phyloP scores from a whole-genome alignment of 2,797 vertebrate species.

The Uromys caudimaculatus region DNA sequence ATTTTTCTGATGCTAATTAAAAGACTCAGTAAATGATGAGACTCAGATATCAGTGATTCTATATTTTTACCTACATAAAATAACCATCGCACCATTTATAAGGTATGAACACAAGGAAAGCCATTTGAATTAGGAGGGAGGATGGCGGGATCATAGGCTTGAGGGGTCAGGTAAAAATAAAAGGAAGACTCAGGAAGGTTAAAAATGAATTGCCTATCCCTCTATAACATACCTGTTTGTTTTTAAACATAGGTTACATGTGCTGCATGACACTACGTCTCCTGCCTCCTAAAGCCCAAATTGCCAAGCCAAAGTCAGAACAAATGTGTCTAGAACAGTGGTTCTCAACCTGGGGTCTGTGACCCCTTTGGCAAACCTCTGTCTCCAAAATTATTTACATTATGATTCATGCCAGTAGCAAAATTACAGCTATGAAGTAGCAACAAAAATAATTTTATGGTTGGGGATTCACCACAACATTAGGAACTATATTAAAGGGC shows the following conservation, averaged over 20 bases:
- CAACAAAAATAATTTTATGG: slow-evolving; percentile 8
- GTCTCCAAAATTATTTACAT: neutral
- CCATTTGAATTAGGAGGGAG: slow-evolving; percentile 7
- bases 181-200: slow-evolving; percentile 11
- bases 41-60: slow-evolving; percentile 35
- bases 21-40: slow-evolving; percentile 45
- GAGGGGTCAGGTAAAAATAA: slow-evolving; percentile 25
- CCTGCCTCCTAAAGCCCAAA: neutral
- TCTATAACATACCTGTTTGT: slow-evolving; percentile 19
- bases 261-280: neutral
- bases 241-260: slow-evolving; percentile 2
- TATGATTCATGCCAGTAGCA: neutral
- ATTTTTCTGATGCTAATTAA: slow-evolving; percentile 27
- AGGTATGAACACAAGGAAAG: neutral
- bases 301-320: slow-evolving; percentile 25
- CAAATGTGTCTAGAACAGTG: neutral
- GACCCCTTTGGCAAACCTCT: neutral
- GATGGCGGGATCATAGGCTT: slow-evolving; percentile 20
- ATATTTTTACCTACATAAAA: slow-evolving; percentile 37
- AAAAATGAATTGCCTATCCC: slow-evolving; percentile 17
- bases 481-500: neutral
- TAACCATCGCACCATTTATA: neutral
- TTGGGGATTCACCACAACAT: neutral
- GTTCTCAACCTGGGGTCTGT: neutral
- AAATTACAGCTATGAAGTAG: neutral